Evolutionary conservation across 2,797 vertebrate genomes (phyloP).

Genomic region (Acanthurus lineatus): DNA sequence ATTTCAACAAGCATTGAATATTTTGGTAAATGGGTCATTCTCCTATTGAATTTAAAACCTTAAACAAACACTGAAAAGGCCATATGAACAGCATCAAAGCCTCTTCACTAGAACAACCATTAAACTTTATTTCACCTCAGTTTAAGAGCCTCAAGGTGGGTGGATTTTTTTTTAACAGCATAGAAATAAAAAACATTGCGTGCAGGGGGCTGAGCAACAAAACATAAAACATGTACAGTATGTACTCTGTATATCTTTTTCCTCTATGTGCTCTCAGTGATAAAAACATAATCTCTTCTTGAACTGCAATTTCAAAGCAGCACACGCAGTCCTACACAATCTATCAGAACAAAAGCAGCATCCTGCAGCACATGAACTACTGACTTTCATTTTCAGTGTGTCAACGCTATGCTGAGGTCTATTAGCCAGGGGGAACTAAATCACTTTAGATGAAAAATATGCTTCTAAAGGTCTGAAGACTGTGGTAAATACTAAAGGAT

Average conservation of each 20-base stretch:
- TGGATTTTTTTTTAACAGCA: neutral
- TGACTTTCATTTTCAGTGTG: constrained; percentile 29
- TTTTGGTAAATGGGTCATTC: constrained; percentile 6
- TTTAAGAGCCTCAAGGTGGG: too few species aligned
- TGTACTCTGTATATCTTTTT: neutral
- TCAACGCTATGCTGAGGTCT: constrained; percentile 19
- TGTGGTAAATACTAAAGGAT: neutral
- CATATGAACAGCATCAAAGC: neutral
- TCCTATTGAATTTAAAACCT: neutral
- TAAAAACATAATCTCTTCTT: constrained; percentile 27
- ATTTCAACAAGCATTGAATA: neutral
- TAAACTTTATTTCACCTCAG: neutral
- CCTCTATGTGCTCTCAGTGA: constrained; percentile 18
- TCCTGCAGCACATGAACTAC: constrained; percentile 25
- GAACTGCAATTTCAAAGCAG: constrained; percentile 27
- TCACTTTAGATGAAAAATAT: constrained; percentile 14
- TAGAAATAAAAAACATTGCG: too few species aligned
- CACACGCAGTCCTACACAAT: constrained; percentile 31
- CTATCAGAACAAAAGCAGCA: constrained; percentile 34
- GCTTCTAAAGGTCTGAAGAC: neutral
- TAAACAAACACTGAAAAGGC: neutral
- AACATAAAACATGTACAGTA: neutral
- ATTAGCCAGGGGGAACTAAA: constrained; percentile 14
- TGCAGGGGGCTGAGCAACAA: too few species aligned
- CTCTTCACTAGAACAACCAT: neutral